phyloP scores from a whole-genome alignment of 2,888 invertebrate genomes.

The Tetranychus piercei region DNA sequence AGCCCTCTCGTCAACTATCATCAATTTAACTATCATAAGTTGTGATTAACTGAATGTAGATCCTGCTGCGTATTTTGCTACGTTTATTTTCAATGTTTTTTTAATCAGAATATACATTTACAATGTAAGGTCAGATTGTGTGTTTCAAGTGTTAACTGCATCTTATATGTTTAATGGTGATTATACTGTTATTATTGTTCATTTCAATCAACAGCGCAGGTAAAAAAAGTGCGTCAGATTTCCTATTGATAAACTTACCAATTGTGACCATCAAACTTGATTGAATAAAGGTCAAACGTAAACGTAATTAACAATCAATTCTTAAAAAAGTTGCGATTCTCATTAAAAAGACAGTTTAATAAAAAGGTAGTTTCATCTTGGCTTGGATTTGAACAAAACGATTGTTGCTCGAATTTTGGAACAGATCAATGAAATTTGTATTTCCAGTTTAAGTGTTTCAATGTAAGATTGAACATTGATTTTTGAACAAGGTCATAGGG shows the following conservation, averaged over 20 bases:
- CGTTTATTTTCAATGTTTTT: no score
- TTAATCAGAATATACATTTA: neutral
- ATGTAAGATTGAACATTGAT: neutral
- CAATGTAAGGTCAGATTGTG: neutral
- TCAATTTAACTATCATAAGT: neutral
- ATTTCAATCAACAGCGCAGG: neutral
- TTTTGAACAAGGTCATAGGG: neutral
- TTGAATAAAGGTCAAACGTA: neutral
- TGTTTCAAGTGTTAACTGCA: neutral
- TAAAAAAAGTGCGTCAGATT: neutral
- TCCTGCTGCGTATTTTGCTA: neutral
- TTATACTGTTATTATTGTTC: neutral
- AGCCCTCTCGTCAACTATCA: neutral
- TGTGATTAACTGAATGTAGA: neutral
- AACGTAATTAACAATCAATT: neutral
- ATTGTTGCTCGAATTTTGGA: neutral
- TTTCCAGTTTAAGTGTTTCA: neutral
- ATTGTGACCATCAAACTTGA: neutral
- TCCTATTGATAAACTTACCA: neutral
- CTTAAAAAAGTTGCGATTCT: neutral
- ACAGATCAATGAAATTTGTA: neutral
- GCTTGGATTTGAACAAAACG: no score
- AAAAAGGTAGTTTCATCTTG: neutral
- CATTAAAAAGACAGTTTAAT: neutral
- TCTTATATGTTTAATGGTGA: neutral